These are phyloP conservation scores for Siniperca scherzeri DNA, from an alignment of 2,797 vertebrate species.

Conservation along the genomic window DNA sequence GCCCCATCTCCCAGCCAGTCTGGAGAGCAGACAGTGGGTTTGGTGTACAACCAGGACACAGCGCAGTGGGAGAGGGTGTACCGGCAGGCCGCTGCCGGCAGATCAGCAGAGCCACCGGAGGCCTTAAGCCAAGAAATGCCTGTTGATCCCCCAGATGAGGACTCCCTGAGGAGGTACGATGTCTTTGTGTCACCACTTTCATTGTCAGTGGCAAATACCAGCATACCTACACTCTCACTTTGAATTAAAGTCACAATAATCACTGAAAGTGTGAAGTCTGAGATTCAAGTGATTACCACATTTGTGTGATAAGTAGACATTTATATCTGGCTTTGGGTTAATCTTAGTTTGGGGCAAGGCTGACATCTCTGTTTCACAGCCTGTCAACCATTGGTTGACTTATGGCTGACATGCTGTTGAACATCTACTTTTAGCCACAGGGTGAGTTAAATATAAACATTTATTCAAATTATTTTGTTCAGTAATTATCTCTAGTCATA, in stretches of 20 bases:
- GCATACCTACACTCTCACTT: no score
- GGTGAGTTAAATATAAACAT: background rate
- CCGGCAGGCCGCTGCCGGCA: slow-evolving; percentile 90
- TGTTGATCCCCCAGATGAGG: slow-evolving; percentile 97
- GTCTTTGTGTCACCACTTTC: background rate
- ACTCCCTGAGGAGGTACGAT: slow-evolving; percentile 95
- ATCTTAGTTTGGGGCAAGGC: background rate
- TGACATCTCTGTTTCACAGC: background rate
- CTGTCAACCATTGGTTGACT: background rate
- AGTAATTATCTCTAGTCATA: background rate
- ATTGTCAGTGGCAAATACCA: background rate
- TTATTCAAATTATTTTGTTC: background rate
- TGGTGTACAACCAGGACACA: slow-evolving; percentile 98
- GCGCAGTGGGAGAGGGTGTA: slow-evolving; percentile 97
- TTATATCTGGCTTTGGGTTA: background rate
- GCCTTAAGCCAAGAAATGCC: slow-evolving; percentile 99
- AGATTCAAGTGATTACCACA: background rate
- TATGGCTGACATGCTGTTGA: background rate
- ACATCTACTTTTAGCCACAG: background rate
- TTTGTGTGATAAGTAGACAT: background rate
- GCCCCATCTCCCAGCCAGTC: slow-evolving; percentile 84
- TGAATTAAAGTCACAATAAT: background rate
- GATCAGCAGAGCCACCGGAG: slow-evolving; percentile 92
- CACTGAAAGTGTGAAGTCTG: no score
- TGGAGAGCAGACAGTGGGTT: slow-evolving; percentile 93